phyloP scores from a whole-genome alignment of 2,888 invertebrate genomes.

The Caradrina clavipalpis region DNA sequence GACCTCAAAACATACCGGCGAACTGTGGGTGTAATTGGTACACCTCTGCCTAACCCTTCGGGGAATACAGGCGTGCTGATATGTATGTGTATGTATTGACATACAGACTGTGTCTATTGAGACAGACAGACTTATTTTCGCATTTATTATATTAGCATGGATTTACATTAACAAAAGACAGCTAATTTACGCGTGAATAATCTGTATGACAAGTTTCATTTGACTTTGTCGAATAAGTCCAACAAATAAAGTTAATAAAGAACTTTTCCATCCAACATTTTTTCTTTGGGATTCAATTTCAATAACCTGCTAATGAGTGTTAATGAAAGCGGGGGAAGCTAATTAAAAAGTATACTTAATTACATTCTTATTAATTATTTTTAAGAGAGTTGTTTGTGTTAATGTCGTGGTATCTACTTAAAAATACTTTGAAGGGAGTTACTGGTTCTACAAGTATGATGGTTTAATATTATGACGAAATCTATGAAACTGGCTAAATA shows the following conservation, averaged over 20 bases:
- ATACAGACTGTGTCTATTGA: no score
- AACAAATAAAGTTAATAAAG: constrained; percentile 18
- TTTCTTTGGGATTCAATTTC: constrained; percentile 45
- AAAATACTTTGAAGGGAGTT: not conserved
- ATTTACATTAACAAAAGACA: not conserved
- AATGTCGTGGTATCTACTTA: not conserved
- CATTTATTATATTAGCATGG: no score
- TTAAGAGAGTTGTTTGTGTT: not conserved
- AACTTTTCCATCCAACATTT: constrained; percentile 21
- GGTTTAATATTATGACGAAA: no score
- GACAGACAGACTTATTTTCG: no score
- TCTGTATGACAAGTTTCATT: not conserved
- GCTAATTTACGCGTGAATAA: not conserved
- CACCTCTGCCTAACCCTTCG: no score
- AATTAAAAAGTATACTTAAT: constrained; percentile 51
- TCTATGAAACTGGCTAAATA: no score
- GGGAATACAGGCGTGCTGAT: no score
- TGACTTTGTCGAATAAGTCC: not conserved
- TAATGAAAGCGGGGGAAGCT: constrained; percentile 53
- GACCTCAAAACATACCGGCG: no score
- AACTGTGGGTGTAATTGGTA: no score
- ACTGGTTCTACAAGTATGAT: not conserved
- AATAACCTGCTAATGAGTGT: constrained; percentile 55
- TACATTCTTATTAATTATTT: constrained; percentile 19
- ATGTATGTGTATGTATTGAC: no score